Percentiles rank a stretch among this genome's conserved stretches.
These are phyloP conservation scores for Nicator chloris DNA, from an alignment of 2,113 vertebrate genomes.

Conservation along the genomic window DNA sequence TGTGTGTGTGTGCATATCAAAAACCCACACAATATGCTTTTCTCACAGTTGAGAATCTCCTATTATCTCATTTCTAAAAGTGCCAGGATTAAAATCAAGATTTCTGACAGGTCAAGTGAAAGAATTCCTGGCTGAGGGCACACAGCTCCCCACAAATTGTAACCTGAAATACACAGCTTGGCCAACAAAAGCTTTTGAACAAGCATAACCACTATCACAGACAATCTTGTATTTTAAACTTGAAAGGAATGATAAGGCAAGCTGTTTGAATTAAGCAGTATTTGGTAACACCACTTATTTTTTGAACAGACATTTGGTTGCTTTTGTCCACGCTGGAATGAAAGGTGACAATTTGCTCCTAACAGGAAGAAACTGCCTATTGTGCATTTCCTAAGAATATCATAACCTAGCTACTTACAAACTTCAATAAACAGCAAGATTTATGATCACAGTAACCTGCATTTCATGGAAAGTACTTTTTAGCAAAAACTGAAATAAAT, in stretches of 20 bases:
- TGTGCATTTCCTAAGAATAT: neutral
- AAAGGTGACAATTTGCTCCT: neutral
- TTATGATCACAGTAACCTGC: neutral
- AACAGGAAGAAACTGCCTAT: neutral
- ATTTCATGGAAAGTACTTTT: neutral
- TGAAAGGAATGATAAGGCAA: neutral
- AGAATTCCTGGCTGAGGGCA: neutral
- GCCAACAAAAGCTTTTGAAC: neutral
- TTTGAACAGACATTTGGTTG: neutral
- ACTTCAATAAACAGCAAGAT: neutral
- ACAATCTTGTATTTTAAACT: neutral
- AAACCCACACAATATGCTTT: neutral
- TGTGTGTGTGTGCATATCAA: neutral
- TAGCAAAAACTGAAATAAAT: neutral
- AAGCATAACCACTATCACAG: neutral
- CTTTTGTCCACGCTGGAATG: neutral
- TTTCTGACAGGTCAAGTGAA: neutral
- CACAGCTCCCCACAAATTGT: neutral
- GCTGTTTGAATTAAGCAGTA: neutral
- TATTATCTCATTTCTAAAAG: neutral
- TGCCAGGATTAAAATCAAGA: neutral
- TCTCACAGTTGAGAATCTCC: neutral
- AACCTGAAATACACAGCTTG: neutral
- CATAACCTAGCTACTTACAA: neutral
- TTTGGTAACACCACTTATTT: neutral